These are phyloP conservation scores for Lordiphosa mommai DNA, from an alignment of 1,140 invertebrate genomes.

Conservation along the genomic window DNA sequence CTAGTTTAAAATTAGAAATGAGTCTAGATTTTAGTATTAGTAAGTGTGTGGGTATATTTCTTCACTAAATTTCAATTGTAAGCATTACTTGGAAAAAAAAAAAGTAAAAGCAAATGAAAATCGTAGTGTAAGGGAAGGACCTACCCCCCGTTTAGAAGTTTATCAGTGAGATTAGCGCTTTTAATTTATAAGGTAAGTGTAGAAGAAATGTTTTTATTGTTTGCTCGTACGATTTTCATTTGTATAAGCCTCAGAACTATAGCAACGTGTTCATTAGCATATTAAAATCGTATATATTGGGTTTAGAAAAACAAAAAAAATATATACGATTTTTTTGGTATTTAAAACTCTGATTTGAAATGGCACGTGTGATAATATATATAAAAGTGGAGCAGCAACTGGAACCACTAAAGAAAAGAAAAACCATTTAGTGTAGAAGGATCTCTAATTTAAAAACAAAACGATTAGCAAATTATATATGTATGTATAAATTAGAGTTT, in stretches of 20 bases:
- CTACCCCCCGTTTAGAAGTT: not conserved
- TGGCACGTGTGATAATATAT: slow-evolving; percentile 4
- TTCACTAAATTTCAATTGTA: slow-evolving; percentile 1
- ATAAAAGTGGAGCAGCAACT: not conserved
- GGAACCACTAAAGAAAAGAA: too few relatives aligned
- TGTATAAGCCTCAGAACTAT: not conserved
- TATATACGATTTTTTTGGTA: slow-evolving; percentile 32
- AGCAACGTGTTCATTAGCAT: slow-evolving; percentile 4
- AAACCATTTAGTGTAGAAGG: too few relatives aligned
- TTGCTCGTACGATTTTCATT: slow-evolving; percentile 53
- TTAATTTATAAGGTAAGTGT: not conserved
- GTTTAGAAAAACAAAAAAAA: slow-evolving; percentile 11
- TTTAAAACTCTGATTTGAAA: slow-evolving; percentile 47
- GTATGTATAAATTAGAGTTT: slow-evolving; percentile 18
- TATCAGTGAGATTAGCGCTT: not conserved
- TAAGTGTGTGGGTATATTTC: slow-evolving; percentile 1
- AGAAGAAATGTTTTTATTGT: slow-evolving; percentile 4
- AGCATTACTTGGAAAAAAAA: slow-evolving; percentile 6
- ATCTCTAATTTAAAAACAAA: slow-evolving; percentile 11
- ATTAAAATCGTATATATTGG: slow-evolving; percentile 33
- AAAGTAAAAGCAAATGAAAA: slow-evolving; percentile 39
- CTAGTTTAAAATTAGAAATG: slow-evolving; percentile 48
- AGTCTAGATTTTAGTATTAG: slow-evolving; percentile 16
- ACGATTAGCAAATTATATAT: too few relatives aligned
- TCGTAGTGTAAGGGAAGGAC: slow-evolving; percentile 33